Percentiles rank a stretch among this genome's conserved stretches.
Conservation (phyloP, 2,113 vertebrate species). For the Climacteris rufus region DNA sequence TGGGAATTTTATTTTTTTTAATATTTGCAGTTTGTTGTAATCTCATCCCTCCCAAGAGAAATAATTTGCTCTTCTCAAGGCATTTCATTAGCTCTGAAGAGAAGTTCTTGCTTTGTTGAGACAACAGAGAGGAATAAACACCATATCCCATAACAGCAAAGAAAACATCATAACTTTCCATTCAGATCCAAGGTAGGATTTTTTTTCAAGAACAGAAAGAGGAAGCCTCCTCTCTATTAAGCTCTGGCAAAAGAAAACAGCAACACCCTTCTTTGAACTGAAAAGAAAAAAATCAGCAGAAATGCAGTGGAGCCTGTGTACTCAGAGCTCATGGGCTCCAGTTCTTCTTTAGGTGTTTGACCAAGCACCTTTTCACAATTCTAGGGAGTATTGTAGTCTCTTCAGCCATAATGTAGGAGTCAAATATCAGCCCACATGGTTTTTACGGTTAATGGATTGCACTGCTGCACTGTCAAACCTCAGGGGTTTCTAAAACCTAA, state of each 20-base stretch:
- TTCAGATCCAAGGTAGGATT: background rate
- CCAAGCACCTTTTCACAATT: background rate
- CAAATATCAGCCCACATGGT: background rate
- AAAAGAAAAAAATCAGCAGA: background rate
- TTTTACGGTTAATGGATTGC: background rate
- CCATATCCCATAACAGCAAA: background rate
- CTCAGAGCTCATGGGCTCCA: background rate
- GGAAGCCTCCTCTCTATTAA: background rate
- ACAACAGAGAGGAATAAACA: background rate
- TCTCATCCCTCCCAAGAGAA: conserved; percentile 1
- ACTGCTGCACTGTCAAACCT: background rate
- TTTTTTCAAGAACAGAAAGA: background rate
- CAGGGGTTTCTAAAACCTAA: background rate
- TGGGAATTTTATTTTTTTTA: background rate
- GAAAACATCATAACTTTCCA: background rate
- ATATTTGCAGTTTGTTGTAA: conserved; percentile 22
- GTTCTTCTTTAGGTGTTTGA: background rate
- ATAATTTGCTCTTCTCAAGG: background rate
- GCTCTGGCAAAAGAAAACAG: background rate
- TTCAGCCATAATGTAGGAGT: background rate
- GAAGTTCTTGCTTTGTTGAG: background rate
- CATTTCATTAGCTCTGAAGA: background rate
- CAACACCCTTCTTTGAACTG: background rate
- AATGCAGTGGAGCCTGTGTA: background rate
- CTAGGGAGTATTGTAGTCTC: background rate